A percentile compares a stretch with the other conserved stretches of the same genome.
Conservation (phyloP, 1,140 invertebrate genomes). For the Psix sp. region DNA sequence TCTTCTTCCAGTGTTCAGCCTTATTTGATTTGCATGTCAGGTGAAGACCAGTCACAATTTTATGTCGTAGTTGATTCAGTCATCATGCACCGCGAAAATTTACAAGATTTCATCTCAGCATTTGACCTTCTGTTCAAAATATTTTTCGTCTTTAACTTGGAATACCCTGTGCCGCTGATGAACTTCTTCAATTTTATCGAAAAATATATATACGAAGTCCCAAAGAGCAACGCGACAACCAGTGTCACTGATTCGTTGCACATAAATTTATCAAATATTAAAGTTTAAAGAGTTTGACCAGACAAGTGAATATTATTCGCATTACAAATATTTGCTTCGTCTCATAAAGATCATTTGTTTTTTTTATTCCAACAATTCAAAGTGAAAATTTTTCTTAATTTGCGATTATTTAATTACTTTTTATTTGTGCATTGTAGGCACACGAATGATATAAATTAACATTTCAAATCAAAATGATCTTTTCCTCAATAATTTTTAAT, state of each 20-base stretch:
- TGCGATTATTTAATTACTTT: too few relatives aligned
- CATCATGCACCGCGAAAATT: not conserved
- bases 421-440: too few relatives aligned
- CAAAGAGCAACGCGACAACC: not conserved
- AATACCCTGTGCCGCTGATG: not conserved
- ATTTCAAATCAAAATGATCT: too few relatives aligned
- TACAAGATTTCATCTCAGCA: not conserved
- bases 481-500: too few relatives aligned
- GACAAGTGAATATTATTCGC: too few relatives aligned
- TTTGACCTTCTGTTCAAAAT: conserved; percentile 7
- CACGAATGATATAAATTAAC: too few relatives aligned
- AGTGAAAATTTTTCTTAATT: too few relatives aligned
- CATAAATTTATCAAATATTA: not conserved
- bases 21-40: conserved; percentile 5
- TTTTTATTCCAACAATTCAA: too few relatives aligned
- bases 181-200: conserved; percentile 8
- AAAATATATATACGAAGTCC: not conserved
- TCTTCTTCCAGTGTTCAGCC: not conserved
- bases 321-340: too few relatives aligned
- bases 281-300: too few relatives aligned
- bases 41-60: not conserved
- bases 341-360: too few relatives aligned
- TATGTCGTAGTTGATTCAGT: conserved; percentile 8
- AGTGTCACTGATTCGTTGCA: not conserved
- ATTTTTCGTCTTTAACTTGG: not conserved